Evolutionary conservation across 37 sponge, comb jelly and placozoan species (phyloP), one percentile per base, ranked within the genome.

Genomic region (Chondrosia reniformis): DNA sequence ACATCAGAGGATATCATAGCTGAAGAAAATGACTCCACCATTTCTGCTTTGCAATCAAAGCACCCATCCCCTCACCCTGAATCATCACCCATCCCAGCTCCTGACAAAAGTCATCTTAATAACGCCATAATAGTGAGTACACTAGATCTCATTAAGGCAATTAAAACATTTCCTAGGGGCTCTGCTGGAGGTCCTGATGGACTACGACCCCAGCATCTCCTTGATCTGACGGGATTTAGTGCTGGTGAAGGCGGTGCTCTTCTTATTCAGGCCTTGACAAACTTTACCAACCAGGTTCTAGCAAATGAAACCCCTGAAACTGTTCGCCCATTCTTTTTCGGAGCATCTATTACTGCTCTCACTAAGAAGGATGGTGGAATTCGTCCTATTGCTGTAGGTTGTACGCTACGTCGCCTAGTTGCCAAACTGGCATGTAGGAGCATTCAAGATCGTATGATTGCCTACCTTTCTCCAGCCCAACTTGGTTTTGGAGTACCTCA

Each of bases 111-210:
- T 21, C 7, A 9, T 9, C 3, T 69, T 40, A 21, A 8, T 39
- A 5, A 8, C 4, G 43, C 72, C 21, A 8, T 69, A 22, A 34
- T 37, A 9, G 43, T 69, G 3, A 69, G 42, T 69, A 44, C 39
- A 40, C 41, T 17, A 6, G 4, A n/a, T 5, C 1, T 69, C 25
- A 30, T 1, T 3, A 7, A 39, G 9, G 83, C 61, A 8, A 76
- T 83, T 22, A 59, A 10, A 41, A 67, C 83, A 36, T 78, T 84
- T 55, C 62, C 71, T 28, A 45, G 38, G 17, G 83, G 79, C 44
- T 84, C 85, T 6, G 79, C 79, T 27, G 74, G 72, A 10, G 85
- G 85, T 21, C 79, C 85, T 42, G 79, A 78, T 84, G 74, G 74
- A 12, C 37, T 84, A 3, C 45, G 46, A 7, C 86, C 81, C 33